A percentile compares a stretch with the other conserved stretches of the same genome.
Evolutionary conservation across 2,888 invertebrate species (phyloP).

Genomic region (Apomyelois bistriatella): DNA sequence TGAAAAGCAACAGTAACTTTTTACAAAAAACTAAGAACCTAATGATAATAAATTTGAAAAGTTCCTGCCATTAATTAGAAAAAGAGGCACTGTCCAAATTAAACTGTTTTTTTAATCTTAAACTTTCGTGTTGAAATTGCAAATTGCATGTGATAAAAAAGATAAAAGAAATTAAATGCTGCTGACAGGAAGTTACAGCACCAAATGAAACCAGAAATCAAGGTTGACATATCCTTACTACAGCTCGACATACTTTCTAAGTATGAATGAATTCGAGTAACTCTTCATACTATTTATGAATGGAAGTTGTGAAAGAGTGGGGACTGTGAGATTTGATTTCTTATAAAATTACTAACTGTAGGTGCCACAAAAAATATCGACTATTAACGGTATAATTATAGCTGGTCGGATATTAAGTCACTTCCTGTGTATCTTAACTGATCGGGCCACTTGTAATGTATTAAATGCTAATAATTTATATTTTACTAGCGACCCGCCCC

Average conservation of each 20-base stretch:
- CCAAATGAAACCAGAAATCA: slow-evolving; percentile 1
- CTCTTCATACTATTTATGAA: slow-evolving; percentile 4
- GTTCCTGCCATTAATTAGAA: too few species aligned
- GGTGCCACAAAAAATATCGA: slow-evolving; percentile 14
- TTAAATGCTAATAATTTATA: slow-evolving; percentile 4
- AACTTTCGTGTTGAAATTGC: neutral
- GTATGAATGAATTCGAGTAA: slow-evolving; percentile 8
- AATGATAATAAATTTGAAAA: too few species aligned
- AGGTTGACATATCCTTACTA: slow-evolving; percentile 8
- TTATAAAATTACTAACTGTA: slow-evolving; percentile 11
- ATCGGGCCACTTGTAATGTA: slow-evolving; percentile 13
- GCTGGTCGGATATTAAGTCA: slow-evolving; percentile 14
- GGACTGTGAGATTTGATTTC: slow-evolving; percentile 5
- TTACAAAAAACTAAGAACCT: too few species aligned
- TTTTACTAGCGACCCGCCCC: too few species aligned
- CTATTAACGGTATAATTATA: slow-evolving; percentile 16
- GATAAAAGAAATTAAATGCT: neutral
- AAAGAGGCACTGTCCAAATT: too few species aligned
- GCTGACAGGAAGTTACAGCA: slow-evolving; percentile 7
- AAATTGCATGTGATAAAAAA: neutral
- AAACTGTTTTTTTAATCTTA: too few species aligned
- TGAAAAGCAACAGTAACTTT: too few species aligned
- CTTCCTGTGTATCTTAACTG: slow-evolving; percentile 15
- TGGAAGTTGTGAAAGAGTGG: slow-evolving; percentile 8
- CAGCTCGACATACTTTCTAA: neutral